phyloP scores from a whole-genome alignment of 1,140 invertebrate species.

The Drosophila orena region DNA sequence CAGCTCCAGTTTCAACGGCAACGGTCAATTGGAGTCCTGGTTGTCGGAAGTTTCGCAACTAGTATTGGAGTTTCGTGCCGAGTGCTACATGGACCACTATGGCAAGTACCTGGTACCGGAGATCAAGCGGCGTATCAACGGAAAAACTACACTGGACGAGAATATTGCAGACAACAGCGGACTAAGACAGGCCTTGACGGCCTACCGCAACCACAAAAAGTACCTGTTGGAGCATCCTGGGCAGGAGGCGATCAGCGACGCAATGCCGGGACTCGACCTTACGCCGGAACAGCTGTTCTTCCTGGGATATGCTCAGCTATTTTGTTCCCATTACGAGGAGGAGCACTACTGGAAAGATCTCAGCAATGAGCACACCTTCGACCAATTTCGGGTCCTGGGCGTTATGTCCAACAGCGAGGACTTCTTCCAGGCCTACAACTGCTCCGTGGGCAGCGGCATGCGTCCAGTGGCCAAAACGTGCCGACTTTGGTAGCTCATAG shows the following conservation, averaged over 20 bases:
- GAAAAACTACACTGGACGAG: conserved; percentile 88
- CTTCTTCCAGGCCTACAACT: conserved; percentile 88
- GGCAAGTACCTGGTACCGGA: conserved; percentile 72
- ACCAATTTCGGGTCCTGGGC: conserved; percentile 87
- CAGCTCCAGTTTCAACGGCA: conserved; percentile 51
- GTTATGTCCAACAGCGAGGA: conserved; percentile 88
- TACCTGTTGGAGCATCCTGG: conserved; percentile 13
- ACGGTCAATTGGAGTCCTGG: conserved; percentile 67
- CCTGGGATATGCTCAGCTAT: conserved; percentile 93
- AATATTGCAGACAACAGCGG: conserved; percentile 94
- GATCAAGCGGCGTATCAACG: conserved; percentile 86
- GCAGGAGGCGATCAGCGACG: conserved; percentile 83
- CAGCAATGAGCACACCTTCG: conserved; percentile 56
- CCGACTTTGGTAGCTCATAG: conserved; percentile 52
- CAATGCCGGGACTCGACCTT: conserved; percentile 92
- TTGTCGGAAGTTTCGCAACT: conserved; percentile 50
- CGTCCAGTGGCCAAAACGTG: conserved; percentile 86
- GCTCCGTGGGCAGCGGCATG: conserved; percentile 86
- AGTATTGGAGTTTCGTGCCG: conserved; percentile 85
- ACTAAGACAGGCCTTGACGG: conserved; percentile 93
- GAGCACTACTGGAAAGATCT: conserved; percentile 70
- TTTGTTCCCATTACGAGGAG: conserved; percentile 71
- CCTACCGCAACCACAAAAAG: conserved; percentile 86
- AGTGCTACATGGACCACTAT: conserved; percentile 92
- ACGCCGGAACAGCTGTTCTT: conserved; percentile 96